These are phyloP conservation scores for Dicentrarchus labrax DNA, from an alignment of 2,113 vertebrate species.

Conservation along the genomic window DNA sequence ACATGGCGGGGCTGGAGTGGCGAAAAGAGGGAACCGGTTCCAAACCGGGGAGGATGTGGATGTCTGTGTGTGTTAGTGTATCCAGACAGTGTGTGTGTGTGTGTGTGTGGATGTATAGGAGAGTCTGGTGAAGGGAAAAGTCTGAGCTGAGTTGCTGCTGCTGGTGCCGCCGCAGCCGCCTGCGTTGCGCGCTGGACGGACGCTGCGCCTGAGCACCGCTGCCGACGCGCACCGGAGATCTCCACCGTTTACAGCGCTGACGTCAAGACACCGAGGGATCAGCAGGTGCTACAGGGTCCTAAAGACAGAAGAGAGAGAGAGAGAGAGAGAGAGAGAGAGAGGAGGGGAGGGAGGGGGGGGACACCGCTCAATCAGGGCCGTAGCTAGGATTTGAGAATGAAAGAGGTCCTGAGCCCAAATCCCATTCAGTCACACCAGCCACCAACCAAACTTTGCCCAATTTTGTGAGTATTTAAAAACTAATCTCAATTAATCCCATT, in stretches of 20 bases:
- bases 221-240: conserved; percentile 58
- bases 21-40: background rate
- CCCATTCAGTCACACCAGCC: background rate
- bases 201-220: conserved; percentile 60
- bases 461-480: no score
- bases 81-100: background rate
- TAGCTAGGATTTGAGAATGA: background rate
- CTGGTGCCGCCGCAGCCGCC: conserved; percentile 41
- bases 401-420: background rate
- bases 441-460: background rate
- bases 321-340: conserved; percentile 34
- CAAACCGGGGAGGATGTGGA: background rate
- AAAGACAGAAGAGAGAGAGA: no score
- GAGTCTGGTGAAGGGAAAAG: background rate
- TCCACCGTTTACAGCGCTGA: conserved; percentile 58
- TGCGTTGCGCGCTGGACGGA: conserved; percentile 58
- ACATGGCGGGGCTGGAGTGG: conserved; percentile 81
- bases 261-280: conserved; percentile 64
- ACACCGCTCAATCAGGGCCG: background rate
- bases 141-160: background rate
- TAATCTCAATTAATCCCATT: no score
- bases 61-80: background rate
- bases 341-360: no score
- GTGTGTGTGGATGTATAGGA: background rate
- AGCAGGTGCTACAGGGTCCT: conserved; percentile 74